Conservation (phyloP, 2,113 vertebrate genomes). For the Conger conger region DNA sequence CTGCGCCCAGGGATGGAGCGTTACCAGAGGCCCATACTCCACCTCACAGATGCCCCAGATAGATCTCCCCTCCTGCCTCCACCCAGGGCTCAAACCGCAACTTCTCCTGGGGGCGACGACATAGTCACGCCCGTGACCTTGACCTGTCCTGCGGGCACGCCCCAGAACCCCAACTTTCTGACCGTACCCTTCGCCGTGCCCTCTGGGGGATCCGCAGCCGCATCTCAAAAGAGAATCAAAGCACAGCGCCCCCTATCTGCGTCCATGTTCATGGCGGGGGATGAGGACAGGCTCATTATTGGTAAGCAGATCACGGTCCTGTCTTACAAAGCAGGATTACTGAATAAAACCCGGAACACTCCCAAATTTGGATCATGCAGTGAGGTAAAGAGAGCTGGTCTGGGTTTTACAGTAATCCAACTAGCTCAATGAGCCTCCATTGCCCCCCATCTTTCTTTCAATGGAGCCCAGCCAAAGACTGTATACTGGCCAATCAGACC, state of each 20-base stretch:
- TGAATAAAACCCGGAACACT: too few relatives aligned
- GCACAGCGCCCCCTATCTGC: conserved; percentile 65
- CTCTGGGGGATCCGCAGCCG: conserved; percentile 50
- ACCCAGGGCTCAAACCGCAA: conserved; percentile 37
- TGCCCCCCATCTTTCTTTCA: too few relatives aligned
- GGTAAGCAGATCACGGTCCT: conserved; percentile 58
- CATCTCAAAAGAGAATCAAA: conserved; percentile 68
- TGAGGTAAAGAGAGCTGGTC: too few relatives aligned
- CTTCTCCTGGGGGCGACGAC: conserved; percentile 18
- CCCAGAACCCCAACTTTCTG: conserved; percentile 60
- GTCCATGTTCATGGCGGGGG: conserved; percentile 77
- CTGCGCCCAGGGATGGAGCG: conserved; percentile 75
- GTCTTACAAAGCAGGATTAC: too few relatives aligned
- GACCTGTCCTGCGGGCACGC: conserved; percentile 38
- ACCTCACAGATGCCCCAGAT: conserved; percentile 66
- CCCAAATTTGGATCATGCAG: too few relatives aligned
- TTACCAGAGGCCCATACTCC: conserved; percentile 77
- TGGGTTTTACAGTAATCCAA: too few relatives aligned
- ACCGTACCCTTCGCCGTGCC: conserved; percentile 57
- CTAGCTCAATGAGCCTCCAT: too few relatives aligned
- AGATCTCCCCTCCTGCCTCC: conserved; percentile 43
- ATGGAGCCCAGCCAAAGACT: too few relatives aligned
- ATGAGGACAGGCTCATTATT: conserved; percentile 66
- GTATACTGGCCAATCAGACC: too few relatives aligned
- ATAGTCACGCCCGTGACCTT: background rate